Conservation (phyloP, 1,140 invertebrate species). For the Drosophila pachea region DNA sequence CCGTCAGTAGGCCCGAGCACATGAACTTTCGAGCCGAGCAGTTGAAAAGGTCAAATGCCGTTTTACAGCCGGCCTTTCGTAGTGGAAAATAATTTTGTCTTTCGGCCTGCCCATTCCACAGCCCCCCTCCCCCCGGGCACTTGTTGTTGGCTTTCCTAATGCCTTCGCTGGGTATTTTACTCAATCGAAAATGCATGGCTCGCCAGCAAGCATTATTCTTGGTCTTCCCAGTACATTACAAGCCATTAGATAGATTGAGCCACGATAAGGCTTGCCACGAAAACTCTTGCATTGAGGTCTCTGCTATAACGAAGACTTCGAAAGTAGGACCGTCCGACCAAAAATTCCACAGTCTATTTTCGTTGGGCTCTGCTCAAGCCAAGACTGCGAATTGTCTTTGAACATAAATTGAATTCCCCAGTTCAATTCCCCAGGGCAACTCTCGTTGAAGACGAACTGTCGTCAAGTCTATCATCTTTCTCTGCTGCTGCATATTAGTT, state of each 20-base stretch:
- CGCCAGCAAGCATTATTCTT: conserved; percentile 24
- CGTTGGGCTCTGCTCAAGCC: too few relatives aligned
- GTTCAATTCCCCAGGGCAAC: too few relatives aligned
- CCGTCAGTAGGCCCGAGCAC: conserved; percentile 51
- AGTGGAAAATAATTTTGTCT: conserved; percentile 65
- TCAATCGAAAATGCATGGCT: conserved; percentile 38
- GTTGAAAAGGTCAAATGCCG: conserved; percentile 63
- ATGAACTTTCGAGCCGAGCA: conserved; percentile 62
- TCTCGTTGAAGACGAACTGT: too few relatives aligned
- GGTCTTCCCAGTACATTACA: conserved; percentile 30
- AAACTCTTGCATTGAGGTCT: conserved; percentile 18
- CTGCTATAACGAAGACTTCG: background rate
- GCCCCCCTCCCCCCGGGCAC: conserved; percentile 5
- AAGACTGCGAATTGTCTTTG: too few relatives aligned
- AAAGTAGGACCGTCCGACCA: background rate
- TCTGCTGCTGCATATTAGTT: too few relatives aligned
- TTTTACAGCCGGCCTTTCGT: conserved; percentile 39
- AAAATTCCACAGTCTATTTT: background rate
- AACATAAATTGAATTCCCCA: too few relatives aligned
- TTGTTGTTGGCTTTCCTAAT: conserved; percentile 36
- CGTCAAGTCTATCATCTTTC: too few relatives aligned
- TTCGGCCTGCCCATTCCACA: conserved; percentile 43
- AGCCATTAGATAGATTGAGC: conserved; percentile 62
- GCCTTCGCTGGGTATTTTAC: conserved; percentile 30
- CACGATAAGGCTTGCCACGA: conserved; percentile 41